phyloP scores from a whole-genome alignment of 2,888 invertebrate species.

The Alcis repandata region DNA sequence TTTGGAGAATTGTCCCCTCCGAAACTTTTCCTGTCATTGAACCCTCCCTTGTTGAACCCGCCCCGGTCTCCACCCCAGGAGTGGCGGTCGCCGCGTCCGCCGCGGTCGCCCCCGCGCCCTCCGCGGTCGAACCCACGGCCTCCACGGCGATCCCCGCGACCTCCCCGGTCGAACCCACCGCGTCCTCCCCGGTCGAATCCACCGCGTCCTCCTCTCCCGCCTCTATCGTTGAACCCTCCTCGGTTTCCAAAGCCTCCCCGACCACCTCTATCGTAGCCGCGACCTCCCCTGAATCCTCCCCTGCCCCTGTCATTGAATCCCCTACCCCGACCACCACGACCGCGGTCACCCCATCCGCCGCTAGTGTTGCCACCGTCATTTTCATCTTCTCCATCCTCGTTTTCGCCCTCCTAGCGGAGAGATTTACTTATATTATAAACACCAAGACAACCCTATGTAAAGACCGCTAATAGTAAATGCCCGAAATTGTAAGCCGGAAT shows the following conservation, averaged over 20 bases:
- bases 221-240: slow-evolving; percentile 60
- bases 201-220: slow-evolving; percentile 63
- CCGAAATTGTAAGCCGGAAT: slow-evolving; percentile 77
- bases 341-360: slow-evolving; percentile 66
- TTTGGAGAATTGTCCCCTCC: slow-evolving; percentile 87
- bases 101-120: slow-evolving; percentile 63
- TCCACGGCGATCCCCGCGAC: slow-evolving; percentile 70
- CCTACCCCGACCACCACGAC: slow-evolving; percentile 61
- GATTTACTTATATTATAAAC: slow-evolving; percentile 68
- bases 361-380: slow-evolving; percentile 63
- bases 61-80: slow-evolving; percentile 80
- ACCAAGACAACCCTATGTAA: slow-evolving; percentile 84
- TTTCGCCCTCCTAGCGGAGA: slow-evolving; percentile 77
- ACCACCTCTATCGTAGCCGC: slow-evolving; percentile 62
- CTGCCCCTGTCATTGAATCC: slow-evolving; percentile 66
- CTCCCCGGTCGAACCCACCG: slow-evolving; percentile 61
- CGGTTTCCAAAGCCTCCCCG: slow-evolving; percentile 62
- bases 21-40: slow-evolving; percentile 89
- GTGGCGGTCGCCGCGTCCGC: slow-evolving; percentile 73
- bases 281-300: slow-evolving; percentile 65
- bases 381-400: slow-evolving; percentile 64
- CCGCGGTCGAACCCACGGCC: slow-evolving; percentile 69
- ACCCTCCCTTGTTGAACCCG: slow-evolving; percentile 81
- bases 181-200: slow-evolving; percentile 66
- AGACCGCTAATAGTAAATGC: slow-evolving; percentile 76